Percentiles rank a stretch among this genome's conserved stretches.
phyloP scores from a whole-genome alignment of 2,113 vertebrate genomes.

The Bubo blakistoni region DNA sequence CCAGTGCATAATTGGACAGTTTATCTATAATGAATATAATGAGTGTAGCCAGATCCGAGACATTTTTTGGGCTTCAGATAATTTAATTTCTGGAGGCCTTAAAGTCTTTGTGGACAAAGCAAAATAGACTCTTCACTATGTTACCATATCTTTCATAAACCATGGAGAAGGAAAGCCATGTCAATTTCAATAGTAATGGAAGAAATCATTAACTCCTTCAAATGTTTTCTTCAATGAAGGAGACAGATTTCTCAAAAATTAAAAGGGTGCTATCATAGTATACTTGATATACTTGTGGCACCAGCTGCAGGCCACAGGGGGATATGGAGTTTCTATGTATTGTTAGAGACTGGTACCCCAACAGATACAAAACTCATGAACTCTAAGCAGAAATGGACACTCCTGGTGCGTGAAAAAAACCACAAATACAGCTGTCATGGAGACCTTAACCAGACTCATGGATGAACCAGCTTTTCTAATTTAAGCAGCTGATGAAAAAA shows the following conservation, averaged over 20 bases:
- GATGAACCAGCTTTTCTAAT: background rate
- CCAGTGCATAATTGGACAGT: background rate
- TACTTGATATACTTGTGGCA: background rate
- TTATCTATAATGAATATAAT: background rate
- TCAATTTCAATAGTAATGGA: background rate
- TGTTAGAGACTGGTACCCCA: background rate
- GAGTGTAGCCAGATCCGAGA: background rate
- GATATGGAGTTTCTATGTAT: background rate
- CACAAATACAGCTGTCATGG: background rate
- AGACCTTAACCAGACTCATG: background rate
- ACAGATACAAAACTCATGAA: background rate
- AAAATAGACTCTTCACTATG: background rate
- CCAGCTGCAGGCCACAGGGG: background rate
- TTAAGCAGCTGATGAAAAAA: background rate
- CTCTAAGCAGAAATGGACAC: background rate
- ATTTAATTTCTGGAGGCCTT: background rate
- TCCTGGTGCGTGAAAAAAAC: background rate
- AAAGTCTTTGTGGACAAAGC: background rate
- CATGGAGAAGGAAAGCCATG: background rate
- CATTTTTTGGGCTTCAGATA: background rate
- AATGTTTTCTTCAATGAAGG: background rate
- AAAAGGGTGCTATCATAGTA: background rate
- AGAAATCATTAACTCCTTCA: background rate
- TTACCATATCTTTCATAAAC: background rate
- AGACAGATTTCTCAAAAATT: background rate